Evolutionary conservation across 2,888 invertebrate genomes (phyloP).

Genomic region (Hemistola chrysoprasaria): DNA sequence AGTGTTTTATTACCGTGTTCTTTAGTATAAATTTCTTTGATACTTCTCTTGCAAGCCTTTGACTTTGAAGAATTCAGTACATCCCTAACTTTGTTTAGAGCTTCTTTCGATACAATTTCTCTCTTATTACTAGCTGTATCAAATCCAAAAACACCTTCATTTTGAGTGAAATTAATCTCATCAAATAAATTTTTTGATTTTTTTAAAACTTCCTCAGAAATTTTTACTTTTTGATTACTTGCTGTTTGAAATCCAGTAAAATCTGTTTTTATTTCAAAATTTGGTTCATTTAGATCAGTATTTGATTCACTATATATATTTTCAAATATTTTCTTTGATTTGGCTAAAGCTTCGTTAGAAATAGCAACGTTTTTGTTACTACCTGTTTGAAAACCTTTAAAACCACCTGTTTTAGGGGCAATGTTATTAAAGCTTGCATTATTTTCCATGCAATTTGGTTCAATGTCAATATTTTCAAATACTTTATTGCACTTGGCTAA

Average conservation of each 20-base stretch:
- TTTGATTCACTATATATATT: constrained; percentile 16
- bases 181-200: constrained; percentile 5
- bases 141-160: constrained; percentile 47
- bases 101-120: constrained; percentile 49
- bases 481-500: constrained; percentile 44
- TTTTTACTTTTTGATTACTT: constrained; percentile 10
- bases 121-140: constrained; percentile 53
- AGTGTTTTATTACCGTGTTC: too few species aligned
- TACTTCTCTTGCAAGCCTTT: too few species aligned
- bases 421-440: not conserved
- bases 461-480: constrained; percentile 16
- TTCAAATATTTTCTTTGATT: constrained; percentile 40
- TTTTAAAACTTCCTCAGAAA: constrained; percentile 15
- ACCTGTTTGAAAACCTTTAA: constrained; percentile 51
- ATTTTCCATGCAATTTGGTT: not conserved
- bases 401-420: constrained; percentile 2
- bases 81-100: constrained; percentile 46
- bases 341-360: constrained; percentile 43
- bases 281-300: constrained; percentile 25
- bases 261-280: not conserved
- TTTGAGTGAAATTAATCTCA: too few species aligned
- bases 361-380: constrained; percentile 43
- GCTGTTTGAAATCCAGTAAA: constrained; percentile 13
- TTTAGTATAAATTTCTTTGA: too few species aligned
- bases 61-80: too few species aligned